These are phyloP conservation scores for Cyprinodon diabolis DNA, from an alignment of 2,797 vertebrate species.

Conservation along the genomic window DNA sequence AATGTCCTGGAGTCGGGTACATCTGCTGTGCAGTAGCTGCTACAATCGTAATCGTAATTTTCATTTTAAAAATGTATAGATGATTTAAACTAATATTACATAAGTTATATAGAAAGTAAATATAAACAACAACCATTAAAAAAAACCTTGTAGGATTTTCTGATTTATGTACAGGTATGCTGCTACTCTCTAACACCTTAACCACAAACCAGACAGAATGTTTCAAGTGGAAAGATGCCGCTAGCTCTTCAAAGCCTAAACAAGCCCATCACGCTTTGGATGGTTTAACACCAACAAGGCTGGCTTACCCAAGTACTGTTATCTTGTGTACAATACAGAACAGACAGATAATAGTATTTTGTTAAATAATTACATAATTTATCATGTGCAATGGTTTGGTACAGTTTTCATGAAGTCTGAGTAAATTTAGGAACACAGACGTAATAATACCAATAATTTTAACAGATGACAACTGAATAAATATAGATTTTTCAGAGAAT, in stretches of 20 bases:
- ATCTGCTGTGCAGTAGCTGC: conserved; percentile 65
- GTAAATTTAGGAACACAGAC: conserved; percentile 40
- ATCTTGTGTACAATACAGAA: conserved; percentile 76
- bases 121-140: conserved; percentile 75
- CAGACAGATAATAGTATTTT: conserved; percentile 68
- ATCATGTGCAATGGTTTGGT: conserved; percentile 57
- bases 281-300: conserved; percentile 45
- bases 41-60: conserved; percentile 72
- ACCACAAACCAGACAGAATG: conserved; percentile 72
- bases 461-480: conserved; percentile 51
- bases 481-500: conserved; percentile 54
- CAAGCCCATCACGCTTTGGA: conserved; percentile 35
- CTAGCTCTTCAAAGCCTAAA: conserved; percentile 45
- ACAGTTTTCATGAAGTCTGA: conserved; percentile 46
- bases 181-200: conserved; percentile 76
- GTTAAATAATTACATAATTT: conserved; percentile 77
- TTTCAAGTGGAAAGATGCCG: conserved; percentile 66
- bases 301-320: conserved; percentile 51
- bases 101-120: conserved; percentile 72
- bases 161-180: conserved; percentile 73
- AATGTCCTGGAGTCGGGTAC: conserved; percentile 46
- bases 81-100: conserved; percentile 72
- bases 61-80: conserved; percentile 76
- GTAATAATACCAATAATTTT: conserved; percentile 31
- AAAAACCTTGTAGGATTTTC: conserved; percentile 68